Evolutionary conservation across 2,113 vertebrate species (phyloP).

Genomic region (Anolis carolinensis): DNA sequence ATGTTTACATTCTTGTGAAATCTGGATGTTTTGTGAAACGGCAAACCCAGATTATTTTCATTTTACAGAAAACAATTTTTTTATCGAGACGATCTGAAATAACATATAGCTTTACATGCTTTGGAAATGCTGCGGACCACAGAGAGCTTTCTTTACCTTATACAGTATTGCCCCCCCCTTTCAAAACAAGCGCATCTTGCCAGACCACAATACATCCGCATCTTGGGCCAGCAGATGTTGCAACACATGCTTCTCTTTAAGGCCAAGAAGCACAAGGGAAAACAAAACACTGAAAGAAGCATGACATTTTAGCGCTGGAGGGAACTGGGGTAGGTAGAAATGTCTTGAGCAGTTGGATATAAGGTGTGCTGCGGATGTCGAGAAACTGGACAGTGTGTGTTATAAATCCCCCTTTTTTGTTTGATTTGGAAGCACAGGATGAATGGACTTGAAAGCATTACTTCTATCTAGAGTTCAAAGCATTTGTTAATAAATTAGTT

Average conservation of each 20-base stretch:
- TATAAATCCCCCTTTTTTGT: background rate
- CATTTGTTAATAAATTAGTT: background rate
- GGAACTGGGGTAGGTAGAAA: constrained; percentile 37
- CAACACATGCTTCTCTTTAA: constrained; percentile 79
- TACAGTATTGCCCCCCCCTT: constrained; percentile 66
- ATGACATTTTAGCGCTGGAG: constrained; percentile 44
- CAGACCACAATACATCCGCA: constrained; percentile 73
- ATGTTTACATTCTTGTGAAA: constrained; percentile 56
- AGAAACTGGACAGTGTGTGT: background rate
- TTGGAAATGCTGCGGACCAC: constrained; percentile 74
- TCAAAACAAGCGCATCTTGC: constrained; percentile 67
- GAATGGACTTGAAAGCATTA: background rate
- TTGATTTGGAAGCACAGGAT: background rate
- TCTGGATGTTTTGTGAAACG: constrained; percentile 48
- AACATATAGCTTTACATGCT: constrained; percentile 67
- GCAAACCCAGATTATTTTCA: constrained; percentile 49
- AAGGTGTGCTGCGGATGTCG: constrained; percentile 24
- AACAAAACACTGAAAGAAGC: constrained; percentile 65
- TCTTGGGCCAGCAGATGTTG: constrained; percentile 74
- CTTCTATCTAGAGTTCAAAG: background rate
- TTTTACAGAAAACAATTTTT: constrained; percentile 59
- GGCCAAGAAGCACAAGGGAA: constrained; percentile 67
- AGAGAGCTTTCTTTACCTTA: constrained; percentile 58
- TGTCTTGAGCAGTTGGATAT: constrained; percentile 50
- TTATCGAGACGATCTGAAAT: constrained; percentile 68